These are phyloP conservation scores for Beris morrisii DNA, from an alignment of 2,888 invertebrate species.

Conservation along the genomic window DNA sequence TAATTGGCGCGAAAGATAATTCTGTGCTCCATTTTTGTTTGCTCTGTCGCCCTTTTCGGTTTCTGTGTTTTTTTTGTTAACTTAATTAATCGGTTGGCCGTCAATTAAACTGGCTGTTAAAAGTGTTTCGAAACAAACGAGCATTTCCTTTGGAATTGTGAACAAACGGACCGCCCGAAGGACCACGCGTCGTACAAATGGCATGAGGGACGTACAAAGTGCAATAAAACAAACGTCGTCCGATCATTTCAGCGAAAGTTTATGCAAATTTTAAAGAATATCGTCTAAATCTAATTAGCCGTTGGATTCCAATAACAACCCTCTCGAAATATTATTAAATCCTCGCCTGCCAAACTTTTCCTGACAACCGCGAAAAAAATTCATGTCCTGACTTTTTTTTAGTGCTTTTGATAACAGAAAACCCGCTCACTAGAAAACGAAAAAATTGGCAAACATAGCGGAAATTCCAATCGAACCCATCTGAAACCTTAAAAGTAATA, in stretches of 20 bases:
- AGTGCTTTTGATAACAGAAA: too few relatives aligned
- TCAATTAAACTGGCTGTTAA: constrained; percentile 32
- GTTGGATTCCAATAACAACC: too few relatives aligned
- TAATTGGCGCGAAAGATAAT: too few relatives aligned
- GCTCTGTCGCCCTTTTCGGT: not conserved
- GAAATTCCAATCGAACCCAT: too few relatives aligned
- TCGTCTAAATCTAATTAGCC: too few relatives aligned
- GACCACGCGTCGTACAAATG: constrained; percentile 31
- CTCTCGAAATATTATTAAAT: too few relatives aligned
- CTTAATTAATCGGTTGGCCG: constrained; percentile 4
- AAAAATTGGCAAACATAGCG: too few relatives aligned
- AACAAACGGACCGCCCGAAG: constrained; percentile 20
- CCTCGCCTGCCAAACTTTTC: too few relatives aligned
- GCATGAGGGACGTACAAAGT: constrained; percentile 38
- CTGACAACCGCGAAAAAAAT: too few relatives aligned
- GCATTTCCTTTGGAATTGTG: constrained; percentile 14
- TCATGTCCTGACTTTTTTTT: too few relatives aligned
- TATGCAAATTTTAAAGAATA: not conserved
- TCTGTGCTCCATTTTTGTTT: constrained; percentile 20
- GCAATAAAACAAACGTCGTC: constrained; percentile 70
- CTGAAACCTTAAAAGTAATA: too few relatives aligned
- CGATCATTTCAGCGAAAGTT: constrained; percentile 27
- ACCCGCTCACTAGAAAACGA: too few relatives aligned
- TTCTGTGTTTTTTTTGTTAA: not conserved
- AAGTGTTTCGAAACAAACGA: constrained; percentile 5